These are phyloP conservation scores for Melanotaenia parkinsoni DNA, from an alignment of 2,797 vertebrate genomes.

Conservation along the genomic window DNA sequence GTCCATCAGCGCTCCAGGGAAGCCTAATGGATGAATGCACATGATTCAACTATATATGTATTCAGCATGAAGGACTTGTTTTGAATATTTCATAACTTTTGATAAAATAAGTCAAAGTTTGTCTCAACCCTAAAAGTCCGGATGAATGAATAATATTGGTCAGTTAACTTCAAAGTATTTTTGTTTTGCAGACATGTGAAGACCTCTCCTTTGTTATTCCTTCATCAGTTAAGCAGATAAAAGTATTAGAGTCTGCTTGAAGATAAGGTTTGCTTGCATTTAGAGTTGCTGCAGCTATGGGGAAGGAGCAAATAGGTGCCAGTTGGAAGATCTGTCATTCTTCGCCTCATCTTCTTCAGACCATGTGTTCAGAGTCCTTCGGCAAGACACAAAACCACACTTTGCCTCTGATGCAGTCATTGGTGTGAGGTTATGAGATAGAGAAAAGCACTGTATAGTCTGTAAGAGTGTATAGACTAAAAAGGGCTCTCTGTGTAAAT, in stretches of 20 bases:
- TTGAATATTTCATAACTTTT: constrained; percentile 16
- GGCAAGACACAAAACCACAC: background rate
- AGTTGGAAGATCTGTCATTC: background rate
- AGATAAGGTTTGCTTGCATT: background rate
- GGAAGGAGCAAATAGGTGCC: background rate
- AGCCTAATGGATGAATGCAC: constrained; percentile 10
- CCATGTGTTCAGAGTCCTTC: background rate
- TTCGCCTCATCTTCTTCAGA: background rate
- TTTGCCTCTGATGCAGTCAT: background rate
- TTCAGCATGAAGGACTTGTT: constrained; percentile 23
- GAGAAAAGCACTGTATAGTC: background rate
- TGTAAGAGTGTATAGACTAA: background rate
- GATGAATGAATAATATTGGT: background rate
- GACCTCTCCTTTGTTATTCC: background rate
- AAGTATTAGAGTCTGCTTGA: background rate
- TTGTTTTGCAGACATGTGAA: background rate
- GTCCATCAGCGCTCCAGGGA: constrained; percentile 7
- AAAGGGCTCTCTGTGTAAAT: background rate
- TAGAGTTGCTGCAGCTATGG: background rate
- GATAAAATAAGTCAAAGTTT: constrained; percentile 3
- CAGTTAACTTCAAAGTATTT: background rate
- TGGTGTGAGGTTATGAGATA: background rate
- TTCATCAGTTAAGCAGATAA: background rate
- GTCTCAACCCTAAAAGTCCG: background rate
- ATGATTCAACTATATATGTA: background rate